These are phyloP conservation scores for Micrasema longulum DNA, from an alignment of 1,140 invertebrate genomes.

Conservation along the genomic window DNA sequence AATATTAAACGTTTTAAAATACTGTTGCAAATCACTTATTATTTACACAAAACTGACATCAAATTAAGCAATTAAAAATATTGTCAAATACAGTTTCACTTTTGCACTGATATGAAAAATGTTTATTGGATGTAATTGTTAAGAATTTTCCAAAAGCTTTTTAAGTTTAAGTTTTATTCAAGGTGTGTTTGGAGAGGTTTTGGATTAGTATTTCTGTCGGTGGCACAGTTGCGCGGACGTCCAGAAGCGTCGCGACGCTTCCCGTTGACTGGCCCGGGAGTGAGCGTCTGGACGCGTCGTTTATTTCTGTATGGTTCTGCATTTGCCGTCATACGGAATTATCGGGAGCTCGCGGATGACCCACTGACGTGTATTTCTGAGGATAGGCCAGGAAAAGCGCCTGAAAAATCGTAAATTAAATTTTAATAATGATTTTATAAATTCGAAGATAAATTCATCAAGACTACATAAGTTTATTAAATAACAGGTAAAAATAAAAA, in stretches of 20 bases:
- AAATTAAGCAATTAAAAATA: too few species aligned
- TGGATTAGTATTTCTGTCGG: neutral
- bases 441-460: too few species aligned
- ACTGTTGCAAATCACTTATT: neutral
- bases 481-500: too few species aligned
- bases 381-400: too few species aligned
- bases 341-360: constrained; percentile 11
- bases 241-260: neutral
- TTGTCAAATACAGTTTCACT: too few species aligned
- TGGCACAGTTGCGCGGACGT: neutral
- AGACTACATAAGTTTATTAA: too few species aligned
- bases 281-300: constrained; percentile 14
- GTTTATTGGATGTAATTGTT: too few species aligned
- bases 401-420: too few species aligned
- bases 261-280: constrained; percentile 25
- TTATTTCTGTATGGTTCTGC: constrained; percentile 23
- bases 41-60: neutral
- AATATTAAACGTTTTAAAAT: neutral
- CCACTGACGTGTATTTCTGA: too few species aligned
- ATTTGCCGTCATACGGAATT: constrained; percentile 16
- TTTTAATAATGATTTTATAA: too few species aligned
- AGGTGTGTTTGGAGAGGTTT: neutral
- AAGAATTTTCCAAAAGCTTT: neutral
- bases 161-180: neutral
- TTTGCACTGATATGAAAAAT: too few species aligned